Conservation (phyloP, 2,113 vertebrate genomes). For the Hippoglossus stenolepis region DNA sequence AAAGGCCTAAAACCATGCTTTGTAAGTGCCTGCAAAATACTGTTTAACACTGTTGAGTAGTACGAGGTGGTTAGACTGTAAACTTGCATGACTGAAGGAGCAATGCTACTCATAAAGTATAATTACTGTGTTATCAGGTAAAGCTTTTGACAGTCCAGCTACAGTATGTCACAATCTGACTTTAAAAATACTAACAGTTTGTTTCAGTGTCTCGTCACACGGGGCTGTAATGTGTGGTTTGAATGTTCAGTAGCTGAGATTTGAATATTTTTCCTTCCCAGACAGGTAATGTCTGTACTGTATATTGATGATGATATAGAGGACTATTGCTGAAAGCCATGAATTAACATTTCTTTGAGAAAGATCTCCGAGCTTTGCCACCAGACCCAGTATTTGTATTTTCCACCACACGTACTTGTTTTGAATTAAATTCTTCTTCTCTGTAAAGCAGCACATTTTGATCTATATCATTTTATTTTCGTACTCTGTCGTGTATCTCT, state of each 20-base stretch:
- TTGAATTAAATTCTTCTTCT: slow-evolving; percentile 42
- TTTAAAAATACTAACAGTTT: slow-evolving; percentile 1
- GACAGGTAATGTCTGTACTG: slow-evolving; percentile 48
- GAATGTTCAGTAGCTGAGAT: slow-evolving; percentile 35
- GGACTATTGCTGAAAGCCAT: slow-evolving; percentile 63
- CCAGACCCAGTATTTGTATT: slow-evolving; percentile 69
- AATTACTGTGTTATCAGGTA: slow-evolving; percentile 61
- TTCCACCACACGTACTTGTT: slow-evolving; percentile 46
- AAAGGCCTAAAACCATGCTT: slow-evolving; percentile 59
- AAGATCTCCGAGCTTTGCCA: slow-evolving; percentile 70
- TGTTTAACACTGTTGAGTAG: slow-evolving; percentile 39
- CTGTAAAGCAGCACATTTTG: slow-evolving; percentile 70
- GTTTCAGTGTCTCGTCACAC: slow-evolving; percentile 35
- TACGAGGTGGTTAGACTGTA: slow-evolving; percentile 40
- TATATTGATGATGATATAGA: slow-evolving; percentile 49
- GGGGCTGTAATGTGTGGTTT: slow-evolving; percentile 41
- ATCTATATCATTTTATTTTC: slow-evolving; percentile 76
- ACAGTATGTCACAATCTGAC: slow-evolving; percentile 27
- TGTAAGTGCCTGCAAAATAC: slow-evolving; percentile 74
- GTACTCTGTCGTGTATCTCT: slow-evolving; percentile 55
- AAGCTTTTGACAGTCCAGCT: slow-evolving; percentile 28
- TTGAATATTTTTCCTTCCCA: slow-evolving; percentile 20
- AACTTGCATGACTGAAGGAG: slow-evolving; percentile 61
- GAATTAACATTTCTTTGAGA: slow-evolving; percentile 56
- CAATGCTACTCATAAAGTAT: slow-evolving; percentile 30